Base-by-base conservation (phyloP, 1,140 invertebrate species). In the Gonatopus flavifemur region DNA sequence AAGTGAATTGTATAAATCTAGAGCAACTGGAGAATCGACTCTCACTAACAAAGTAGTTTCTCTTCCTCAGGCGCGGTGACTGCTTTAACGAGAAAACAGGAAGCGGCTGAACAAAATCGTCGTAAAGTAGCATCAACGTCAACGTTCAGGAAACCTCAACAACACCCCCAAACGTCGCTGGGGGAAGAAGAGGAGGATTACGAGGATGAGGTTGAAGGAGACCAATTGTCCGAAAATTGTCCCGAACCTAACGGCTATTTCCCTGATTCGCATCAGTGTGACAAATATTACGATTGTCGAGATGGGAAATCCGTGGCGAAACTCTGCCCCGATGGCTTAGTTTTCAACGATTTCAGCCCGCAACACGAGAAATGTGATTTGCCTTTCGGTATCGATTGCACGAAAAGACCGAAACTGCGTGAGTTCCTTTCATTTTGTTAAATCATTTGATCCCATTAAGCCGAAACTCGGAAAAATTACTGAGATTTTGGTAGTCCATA, bases 281-380 rank as follows among this genome's bases (percentile, higher is more conserved):
- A 96, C 77, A 92, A 93, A 70, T 96, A 94, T 67, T 92, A 93
- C 72, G 86, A 87, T 44, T 95, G 93, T 76, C 79, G 86, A 63
- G 81, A 86, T 56, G 84, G 88, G 13, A 80, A 82, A 49, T 82
- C 87, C 31, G 88, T 82, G 1, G 88, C 89, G 57, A 89, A 90
- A 65, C 77, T 93, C 0, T 94, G 92, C 59, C 88, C 90, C 0
- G 92, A 94, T 67, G 93, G 93, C n/a, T 86, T 93, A 75, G 91
- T 94, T 10, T 95, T 94, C 77, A 91, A 94, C 58, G 90, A 94
- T 69, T 92, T 86, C 74, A 87, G 85, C 50, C 80, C 86, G 1
- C 80, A 85, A 46, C 85, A 90, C 47, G 92, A 93, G 72, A 93
- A 93, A 65, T 94, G 91, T 65, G 91, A 94, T 68, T 77, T 93